A percentile compares a stretch with the other conserved stretches of the same genome.
Conservation (phyloP, 1,140 invertebrate genomes). For the Bombus sylvicola region DNA sequence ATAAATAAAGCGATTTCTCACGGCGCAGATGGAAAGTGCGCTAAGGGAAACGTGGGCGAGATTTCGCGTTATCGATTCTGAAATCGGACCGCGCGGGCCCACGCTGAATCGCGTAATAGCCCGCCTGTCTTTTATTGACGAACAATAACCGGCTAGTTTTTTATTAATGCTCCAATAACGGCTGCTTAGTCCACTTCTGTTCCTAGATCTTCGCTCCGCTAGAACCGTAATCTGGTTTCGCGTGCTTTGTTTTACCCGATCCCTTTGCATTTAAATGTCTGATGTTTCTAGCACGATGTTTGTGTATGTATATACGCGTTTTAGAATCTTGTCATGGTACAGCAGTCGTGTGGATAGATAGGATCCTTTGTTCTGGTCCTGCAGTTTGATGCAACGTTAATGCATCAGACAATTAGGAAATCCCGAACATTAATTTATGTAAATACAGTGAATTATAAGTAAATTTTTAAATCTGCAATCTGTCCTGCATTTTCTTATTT, state of each 20-base stretch:
- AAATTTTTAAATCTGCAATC: too few relatives aligned
- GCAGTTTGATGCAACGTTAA: background rate
- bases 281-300: background rate
- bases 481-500: too few relatives aligned
- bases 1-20: conserved; percentile 55
- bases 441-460: background rate
- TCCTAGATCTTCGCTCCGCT: background rate
- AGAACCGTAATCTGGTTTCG: background rate
- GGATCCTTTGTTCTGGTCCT: background rate
- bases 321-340: background rate
- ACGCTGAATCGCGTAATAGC: conserved; percentile 45
- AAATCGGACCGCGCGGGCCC: conserved; percentile 40
- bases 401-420: background rate
- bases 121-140: conserved; percentile 10
- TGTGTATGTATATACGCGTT: background rate
- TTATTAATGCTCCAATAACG: conserved; percentile 43
- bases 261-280: background rate
- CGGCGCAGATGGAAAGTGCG: conserved; percentile 35
- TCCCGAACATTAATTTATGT: background rate
- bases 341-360: background rate
- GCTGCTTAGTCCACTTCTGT: background rate
- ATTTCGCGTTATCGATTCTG: conserved; percentile 55
- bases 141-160: conserved; percentile 22
- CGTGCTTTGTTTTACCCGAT: background rate
- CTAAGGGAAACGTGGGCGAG: conserved; percentile 51